Percentiles rank a stretch among this genome's conserved stretches.
phyloP scores from a whole-genome alignment of 2,113 vertebrate genomes.

The Polypterus bichir region DNA sequence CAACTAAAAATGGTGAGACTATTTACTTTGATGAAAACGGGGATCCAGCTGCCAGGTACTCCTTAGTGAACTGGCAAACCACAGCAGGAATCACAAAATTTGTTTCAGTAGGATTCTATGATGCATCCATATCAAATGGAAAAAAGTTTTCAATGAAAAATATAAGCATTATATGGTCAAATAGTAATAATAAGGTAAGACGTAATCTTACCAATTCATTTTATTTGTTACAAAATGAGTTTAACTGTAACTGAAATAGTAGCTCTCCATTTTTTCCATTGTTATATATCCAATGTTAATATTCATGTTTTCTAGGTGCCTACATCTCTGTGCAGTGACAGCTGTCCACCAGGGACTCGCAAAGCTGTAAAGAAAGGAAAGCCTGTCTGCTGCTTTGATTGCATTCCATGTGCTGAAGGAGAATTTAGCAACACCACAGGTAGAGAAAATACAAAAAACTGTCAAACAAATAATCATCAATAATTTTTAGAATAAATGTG shows the following conservation, averaged over 20 bases:
- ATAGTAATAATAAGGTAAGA: slow-evolving; percentile 26
- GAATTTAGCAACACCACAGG: slow-evolving; percentile 11
- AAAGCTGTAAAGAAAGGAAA: slow-evolving; percentile 12
- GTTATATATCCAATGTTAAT: too few relatives aligned
- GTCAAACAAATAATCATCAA: too few relatives aligned
- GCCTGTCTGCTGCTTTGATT: slow-evolving; percentile 16
- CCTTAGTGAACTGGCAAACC: slow-evolving; percentile 1
- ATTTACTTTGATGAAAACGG: slow-evolving; percentile 19
- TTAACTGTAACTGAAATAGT: too few relatives aligned
- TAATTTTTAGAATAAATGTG: too few relatives aligned
- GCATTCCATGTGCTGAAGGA: slow-evolving; percentile 12
- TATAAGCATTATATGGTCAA: slow-evolving; percentile 36
- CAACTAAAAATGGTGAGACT: not conserved
- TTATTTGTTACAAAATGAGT: too few relatives aligned
- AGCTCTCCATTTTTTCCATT: too few relatives aligned
- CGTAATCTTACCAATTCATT: too few relatives aligned
- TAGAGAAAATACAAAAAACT: not conserved
- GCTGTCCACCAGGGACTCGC: slow-evolving; percentile 14
- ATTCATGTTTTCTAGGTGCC: slow-evolving; percentile 21
- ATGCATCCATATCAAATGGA: slow-evolving; percentile 35
- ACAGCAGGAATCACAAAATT: slow-evolving; percentile 25
- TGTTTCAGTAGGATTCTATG: slow-evolving; percentile 47
- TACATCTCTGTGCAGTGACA: slow-evolving; percentile 28
- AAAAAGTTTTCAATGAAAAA: not conserved
- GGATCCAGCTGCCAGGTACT: slow-evolving; percentile 29